Conservation (phyloP, 1,140 invertebrate genomes). For the Diorhabda sublineata region DNA sequence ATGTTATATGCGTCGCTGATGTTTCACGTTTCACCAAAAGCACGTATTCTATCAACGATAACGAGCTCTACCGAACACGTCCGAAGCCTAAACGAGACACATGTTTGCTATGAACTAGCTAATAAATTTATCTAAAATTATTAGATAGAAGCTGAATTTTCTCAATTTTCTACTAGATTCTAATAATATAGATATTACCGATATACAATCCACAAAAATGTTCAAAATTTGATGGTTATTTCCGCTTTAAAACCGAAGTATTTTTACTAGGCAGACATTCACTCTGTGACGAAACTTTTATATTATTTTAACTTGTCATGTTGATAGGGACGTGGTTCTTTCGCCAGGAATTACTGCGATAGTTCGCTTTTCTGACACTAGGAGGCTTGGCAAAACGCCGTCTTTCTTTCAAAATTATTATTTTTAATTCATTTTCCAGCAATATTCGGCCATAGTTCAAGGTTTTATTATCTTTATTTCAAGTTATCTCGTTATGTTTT, state of each 20-base stretch:
- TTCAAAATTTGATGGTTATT: slow-evolving; percentile 33
- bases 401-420: slow-evolving; percentile 29
- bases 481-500: neutral
- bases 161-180: slow-evolving; percentile 33
- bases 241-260: slow-evolving; percentile 24
- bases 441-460: slow-evolving; percentile 29
- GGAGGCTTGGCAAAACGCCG: slow-evolving; percentile 31
- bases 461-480: slow-evolving; percentile 27
- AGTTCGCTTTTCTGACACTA: slow-evolving; percentile 35
- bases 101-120: slow-evolving; percentile 33
- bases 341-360: slow-evolving; percentile 41
- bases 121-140: slow-evolving; percentile 28
- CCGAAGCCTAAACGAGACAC: slow-evolving; percentile 36
- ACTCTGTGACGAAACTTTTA: slow-evolving; percentile 38
- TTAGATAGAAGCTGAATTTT: slow-evolving; percentile 24
- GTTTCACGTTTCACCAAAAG: slow-evolving; percentile 40
- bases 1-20: slow-evolving; percentile 39
- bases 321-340: slow-evolving; percentile 44
- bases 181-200: slow-evolving; percentile 14
- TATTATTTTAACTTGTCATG: slow-evolving; percentile 41
- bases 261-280: slow-evolving; percentile 25
- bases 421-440: slow-evolving; percentile 38
- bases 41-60: slow-evolving; percentile 40
- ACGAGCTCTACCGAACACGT: slow-evolving; percentile 32
- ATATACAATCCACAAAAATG: slow-evolving; percentile 36